Percentiles rank a stretch among this genome's conserved stretches.
phyloP scores from a whole-genome alignment of 2,888 invertebrate species.

The Mesochorus sp. region DNA sequence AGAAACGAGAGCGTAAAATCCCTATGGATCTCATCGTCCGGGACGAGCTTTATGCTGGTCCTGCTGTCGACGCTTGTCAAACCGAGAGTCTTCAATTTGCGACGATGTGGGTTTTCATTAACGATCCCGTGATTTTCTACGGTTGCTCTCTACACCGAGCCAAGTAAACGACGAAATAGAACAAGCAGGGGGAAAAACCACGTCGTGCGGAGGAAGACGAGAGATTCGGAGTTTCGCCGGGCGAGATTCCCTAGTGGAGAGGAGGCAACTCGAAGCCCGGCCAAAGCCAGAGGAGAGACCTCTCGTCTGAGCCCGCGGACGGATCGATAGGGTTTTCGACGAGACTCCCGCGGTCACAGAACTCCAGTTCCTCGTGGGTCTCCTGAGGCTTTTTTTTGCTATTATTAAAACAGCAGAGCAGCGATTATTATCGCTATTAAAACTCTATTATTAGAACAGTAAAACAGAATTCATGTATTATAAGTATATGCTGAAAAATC shows the following conservation, averaged over 20 bases:
- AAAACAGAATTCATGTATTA: no score
- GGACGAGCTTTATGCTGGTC: not conserved
- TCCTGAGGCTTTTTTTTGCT: not conserved
- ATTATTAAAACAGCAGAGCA: not conserved
- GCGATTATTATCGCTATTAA: no score
- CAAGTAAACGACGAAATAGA: not conserved
- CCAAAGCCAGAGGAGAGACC: not conserved
- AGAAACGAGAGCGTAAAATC: conserved; percentile 1
- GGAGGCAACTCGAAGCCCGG: conserved; percentile 13
- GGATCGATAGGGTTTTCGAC: conserved; percentile 55
- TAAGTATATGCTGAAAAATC: no score
- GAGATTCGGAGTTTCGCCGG: conserved; percentile 32
- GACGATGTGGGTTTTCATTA: not conserved
- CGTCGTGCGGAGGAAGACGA: conserved; percentile 8
- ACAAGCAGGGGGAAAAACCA: not conserved
- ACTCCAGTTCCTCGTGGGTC: conserved; percentile 5
- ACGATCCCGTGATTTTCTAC: not conserved
- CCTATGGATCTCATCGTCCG: conserved; percentile 10
- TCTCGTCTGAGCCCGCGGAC: conserved; percentile 1
- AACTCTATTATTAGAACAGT: no score
- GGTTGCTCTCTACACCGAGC: not conserved
- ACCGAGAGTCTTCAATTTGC: conserved; percentile 11
- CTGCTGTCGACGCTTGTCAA: conserved; percentile 6
- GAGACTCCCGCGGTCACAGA: conserved; percentile 45
- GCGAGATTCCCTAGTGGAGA: not conserved